Base-by-base conservation (phyloP, 1,140 invertebrate species). In the Bemisia tabaci region DNA sequence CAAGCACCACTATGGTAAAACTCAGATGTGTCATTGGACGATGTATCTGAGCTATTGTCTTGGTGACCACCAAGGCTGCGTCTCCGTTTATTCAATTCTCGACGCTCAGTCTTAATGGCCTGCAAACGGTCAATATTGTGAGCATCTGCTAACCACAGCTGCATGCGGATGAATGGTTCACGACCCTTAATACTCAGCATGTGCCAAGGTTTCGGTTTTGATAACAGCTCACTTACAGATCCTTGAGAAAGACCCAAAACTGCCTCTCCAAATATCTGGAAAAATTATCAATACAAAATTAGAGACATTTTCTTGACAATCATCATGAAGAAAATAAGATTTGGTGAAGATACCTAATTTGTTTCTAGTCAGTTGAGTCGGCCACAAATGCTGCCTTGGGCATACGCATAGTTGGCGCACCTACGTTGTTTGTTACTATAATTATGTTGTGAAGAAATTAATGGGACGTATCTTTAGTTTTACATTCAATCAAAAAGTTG, bases 151-250 rank as follows among this genome's bases (percentile, higher is more conserved):
- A 98, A 80, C 95, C 95, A 98, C 24, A 97, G 78, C 76, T 97
- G 94, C 95, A 99, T 98, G 68, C 95, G 84, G 68, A 98, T 96
- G 80, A 98, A 99, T 0, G 96, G 96, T 77, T 98, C 95, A 26
- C 95, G 82, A 0, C 95, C 95, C 78, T 98, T 98, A 75, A 98
- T 96, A 72, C 94, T 97, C 9, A 99, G 83, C 94, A 98, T 97
- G 74, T 97, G 94, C 96, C 96, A 99, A 0, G 95, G 95, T 75
- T 98, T 98, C 0, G 96, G 96, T 78, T 98, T 98, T 61, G 94
- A 97, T 0, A 99, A 81, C 21, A 98, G 79, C 78, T 98, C 96
- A 74, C 93, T 96, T 0, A 98, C 95, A 0, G 95, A 97, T 22
- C 95, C 96, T 78, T 98, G 95, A 1, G 94, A 97, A 17, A 98